Conservation (phyloP, 1,140 invertebrate genomes). For the Drosophila melanica region DNA sequence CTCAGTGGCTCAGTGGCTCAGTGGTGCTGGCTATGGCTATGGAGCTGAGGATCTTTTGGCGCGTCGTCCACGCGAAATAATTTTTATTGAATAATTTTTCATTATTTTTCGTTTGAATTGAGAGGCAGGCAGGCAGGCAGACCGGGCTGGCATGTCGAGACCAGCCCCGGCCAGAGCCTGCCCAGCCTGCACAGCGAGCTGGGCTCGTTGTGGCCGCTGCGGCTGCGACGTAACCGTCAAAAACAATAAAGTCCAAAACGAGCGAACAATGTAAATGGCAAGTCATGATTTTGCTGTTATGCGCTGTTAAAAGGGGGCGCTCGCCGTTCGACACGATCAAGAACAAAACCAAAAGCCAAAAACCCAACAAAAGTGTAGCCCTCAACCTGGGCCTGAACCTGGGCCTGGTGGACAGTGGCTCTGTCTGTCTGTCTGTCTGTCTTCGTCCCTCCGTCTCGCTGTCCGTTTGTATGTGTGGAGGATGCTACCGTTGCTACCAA, state of each 20-base stretch:
- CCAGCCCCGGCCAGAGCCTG: slow-evolving; percentile 5
- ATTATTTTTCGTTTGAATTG: slow-evolving; percentile 83
- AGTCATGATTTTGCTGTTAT: slow-evolving; percentile 84
- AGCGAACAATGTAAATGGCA: slow-evolving; percentile 84
- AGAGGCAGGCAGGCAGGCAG: slow-evolving; percentile 66
- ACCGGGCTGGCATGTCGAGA: slow-evolving; percentile 32
- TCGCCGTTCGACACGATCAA: slow-evolving; percentile 84
- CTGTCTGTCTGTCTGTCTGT: slow-evolving; percentile 12
- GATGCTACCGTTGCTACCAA: slow-evolving; percentile 73
- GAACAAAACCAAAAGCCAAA: slow-evolving; percentile 65
- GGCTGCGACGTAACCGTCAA: slow-evolving; percentile 68
- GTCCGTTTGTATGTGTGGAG: slow-evolving; percentile 35
- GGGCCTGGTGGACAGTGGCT: slow-evolving; percentile 17
- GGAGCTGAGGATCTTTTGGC: slow-evolving; percentile 35
- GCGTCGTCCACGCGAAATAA: slow-evolving; percentile 71
- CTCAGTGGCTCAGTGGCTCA: not conserved
- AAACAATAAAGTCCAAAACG: slow-evolving; percentile 84
- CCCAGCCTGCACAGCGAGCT: slow-evolving; percentile 8
- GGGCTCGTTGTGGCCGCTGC: slow-evolving; percentile 15
- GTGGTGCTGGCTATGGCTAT: not conserved
- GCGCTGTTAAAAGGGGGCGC: slow-evolving; percentile 84
- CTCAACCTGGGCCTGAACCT: not conserved
- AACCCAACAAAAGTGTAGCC: slow-evolving; percentile 49
- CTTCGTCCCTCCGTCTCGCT: not conserved
- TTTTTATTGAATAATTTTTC: slow-evolving; percentile 84